phyloP scores from a whole-genome alignment of 2,113 vertebrate species.

The Scalopus aquaticus region DNA sequence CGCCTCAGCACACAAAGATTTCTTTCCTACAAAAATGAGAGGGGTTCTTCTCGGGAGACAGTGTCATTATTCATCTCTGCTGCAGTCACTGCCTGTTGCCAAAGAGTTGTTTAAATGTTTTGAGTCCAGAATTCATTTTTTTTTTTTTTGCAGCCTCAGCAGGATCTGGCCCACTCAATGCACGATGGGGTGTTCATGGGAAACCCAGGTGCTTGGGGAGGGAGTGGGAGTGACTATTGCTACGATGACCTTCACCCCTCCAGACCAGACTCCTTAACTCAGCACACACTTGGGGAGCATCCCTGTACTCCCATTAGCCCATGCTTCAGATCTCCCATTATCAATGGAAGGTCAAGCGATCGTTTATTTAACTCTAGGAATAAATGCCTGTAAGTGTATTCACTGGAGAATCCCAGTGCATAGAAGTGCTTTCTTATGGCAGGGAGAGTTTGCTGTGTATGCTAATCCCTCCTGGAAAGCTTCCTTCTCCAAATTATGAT shows the following conservation, averaged over 20 bases:
- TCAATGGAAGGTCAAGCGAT: neutral
- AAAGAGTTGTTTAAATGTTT: conserved; percentile 60
- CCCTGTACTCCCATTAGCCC: neutral
- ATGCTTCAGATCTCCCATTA: neutral
- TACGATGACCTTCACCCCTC: neutral
- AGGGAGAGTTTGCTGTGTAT: neutral
- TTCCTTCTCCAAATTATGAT: conserved; percentile 53
- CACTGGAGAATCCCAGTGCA: neutral
- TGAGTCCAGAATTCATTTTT: conserved; percentile 57
- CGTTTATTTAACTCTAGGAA: neutral
- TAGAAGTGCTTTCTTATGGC: neutral
- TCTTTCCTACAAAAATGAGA: conserved; percentile 21
- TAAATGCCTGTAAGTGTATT: neutral
- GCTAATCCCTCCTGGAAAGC: conserved; percentile 58
- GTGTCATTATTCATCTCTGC: conserved; percentile 30
- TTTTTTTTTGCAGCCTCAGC: conserved; percentile 45
- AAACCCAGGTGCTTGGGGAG: neutral
- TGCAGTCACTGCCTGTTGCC: neutral
- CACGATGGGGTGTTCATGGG: neutral
- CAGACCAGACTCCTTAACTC: neutral
- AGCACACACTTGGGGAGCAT: neutral
- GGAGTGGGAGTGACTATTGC: neutral
- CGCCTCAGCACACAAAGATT: neutral
- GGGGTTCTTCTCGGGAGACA: neutral
- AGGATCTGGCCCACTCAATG: neutral